These are phyloP conservation scores for Falco naumanni DNA, from an alignment of 2,797 vertebrate species.

Conservation along the genomic window DNA sequence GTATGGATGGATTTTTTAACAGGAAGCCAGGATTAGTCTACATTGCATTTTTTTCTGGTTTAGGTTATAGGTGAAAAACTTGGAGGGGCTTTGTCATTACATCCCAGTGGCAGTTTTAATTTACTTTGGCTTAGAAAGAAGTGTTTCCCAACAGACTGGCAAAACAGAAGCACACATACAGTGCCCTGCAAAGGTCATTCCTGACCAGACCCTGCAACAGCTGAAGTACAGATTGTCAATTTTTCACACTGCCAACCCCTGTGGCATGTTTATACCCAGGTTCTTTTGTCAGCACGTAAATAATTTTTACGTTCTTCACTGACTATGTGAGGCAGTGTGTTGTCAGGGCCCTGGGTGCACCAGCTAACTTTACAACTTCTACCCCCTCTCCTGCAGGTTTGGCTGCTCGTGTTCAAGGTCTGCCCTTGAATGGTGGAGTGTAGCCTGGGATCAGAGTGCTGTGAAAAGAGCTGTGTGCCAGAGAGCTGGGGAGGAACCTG, in stretches of 20 bases:
- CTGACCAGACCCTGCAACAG: not conserved
- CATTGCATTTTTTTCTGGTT: not conserved
- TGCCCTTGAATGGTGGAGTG: not conserved
- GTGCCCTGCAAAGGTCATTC: not conserved
- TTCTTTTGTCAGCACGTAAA: not conserved
- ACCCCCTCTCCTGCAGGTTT: not conserved
- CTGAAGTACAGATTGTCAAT: not conserved
- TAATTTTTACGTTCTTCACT: not conserved
- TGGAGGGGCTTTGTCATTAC: not conserved
- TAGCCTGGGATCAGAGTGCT: not conserved
- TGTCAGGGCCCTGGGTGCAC: not conserved
- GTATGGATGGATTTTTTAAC: not conserved
- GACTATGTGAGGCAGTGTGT: not conserved
- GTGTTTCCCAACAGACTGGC: not conserved
- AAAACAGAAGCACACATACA: not conserved
- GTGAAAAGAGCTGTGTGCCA: not conserved
- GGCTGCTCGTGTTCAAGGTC: not conserved
- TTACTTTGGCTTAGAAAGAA: not conserved
- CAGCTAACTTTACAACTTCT: slow-evolving; percentile 1
- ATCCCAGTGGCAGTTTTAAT: not conserved
- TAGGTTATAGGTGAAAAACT: not conserved
- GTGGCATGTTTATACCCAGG: not conserved
- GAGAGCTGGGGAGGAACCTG: not conserved
- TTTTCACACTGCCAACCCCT: not conserved
- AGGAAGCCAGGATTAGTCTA: not conserved